Evolutionary conservation across 2,888 invertebrate genomes (phyloP), one percentile per base, ranked within the genome.

Genomic region (Tuta absoluta): DNA sequence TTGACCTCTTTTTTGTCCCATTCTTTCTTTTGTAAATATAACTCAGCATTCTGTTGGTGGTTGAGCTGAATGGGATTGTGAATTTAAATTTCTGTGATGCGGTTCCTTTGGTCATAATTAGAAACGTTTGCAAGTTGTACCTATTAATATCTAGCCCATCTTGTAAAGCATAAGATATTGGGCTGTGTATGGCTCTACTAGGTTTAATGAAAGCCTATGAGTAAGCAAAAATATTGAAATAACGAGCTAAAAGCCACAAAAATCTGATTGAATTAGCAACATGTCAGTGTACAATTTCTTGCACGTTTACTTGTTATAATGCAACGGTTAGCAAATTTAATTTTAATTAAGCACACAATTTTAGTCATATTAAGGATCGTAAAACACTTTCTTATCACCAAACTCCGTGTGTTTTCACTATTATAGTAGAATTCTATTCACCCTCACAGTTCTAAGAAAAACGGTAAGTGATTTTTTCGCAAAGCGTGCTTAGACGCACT

Each of bases 401-500:
- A 24, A 33, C 4, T 17, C 28, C 57, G 37, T 57, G 57, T 8
- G 2, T 10, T 17, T 17, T 11, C 12, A 28, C 37, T 37, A 57
- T 57, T 37, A 57, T 19, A 19, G 37, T 57, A 45, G n/a, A 17
- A 12, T 45, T 19, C 51, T 23, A 56, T 56, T 33, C 21, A 10
- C 23, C 24, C 24, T 14, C 23, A 21, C 1, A 53, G 24, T 53
- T 33, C 56, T 33, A 17, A 56, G 28, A 17, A 56, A 33, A 56
- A 56, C 56, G 10, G 63, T 48, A 60, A 38, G 58, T 60, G 23
- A 60, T 41, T 59, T 41, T 63, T 64, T 53, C 51, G 62, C 62
- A 49, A 69, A 72, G 78, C 80, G 82, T 81, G 82, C 72, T 72
- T 63, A 62, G 68, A 70, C 67, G 75, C 80, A 83, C 80, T 84